Base-by-base conservation (phyloP, 2,888 invertebrate genomes). In the Ochropleura plecta region DNA sequence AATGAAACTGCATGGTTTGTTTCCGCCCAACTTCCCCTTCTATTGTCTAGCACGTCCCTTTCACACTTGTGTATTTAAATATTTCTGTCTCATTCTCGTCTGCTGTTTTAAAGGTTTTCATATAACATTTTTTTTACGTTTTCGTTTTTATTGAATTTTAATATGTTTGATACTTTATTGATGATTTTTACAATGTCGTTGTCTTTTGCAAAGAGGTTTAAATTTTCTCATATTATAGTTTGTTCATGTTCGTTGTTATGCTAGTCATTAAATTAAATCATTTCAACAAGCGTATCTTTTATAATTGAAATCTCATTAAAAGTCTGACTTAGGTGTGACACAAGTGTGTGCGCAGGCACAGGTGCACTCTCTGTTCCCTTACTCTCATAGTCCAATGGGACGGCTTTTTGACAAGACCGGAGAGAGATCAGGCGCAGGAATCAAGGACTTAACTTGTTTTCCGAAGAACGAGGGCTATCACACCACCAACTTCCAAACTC, bases 1-100 rank as follows among this genome's bases (percentile, higher is more conserved):
- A 91, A 90, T 90, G 88, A 90, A 90, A 91, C 89, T 90, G 89
- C 88, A 89, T 86, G 87, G 88, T 88, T 89, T 88, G 89, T 90
- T 91, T 90, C 89, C 90, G 85, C 81, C 88, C 85, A 87, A 88
- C 88, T 87, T 90, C 86, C 87, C 76, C 71, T 83, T 72, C 85
- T 83, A 88, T 90, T 90, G 86, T 89, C 79, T 76, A 10, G 16
- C 64, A 74, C 66, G 16, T 83, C 84, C 74, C 82, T 73, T 73
- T 88, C 76, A n/a, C 81, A 64, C 79, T 66, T 49, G 51, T 30
- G 55, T 53, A 18, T 49, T 20, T 49, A 42, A 18, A 53, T 83
- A 67, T 63, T 53, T 30, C 67, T 60, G 40, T 82, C 78, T 66
- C 68, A 8, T 40, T 75, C 18, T 20, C 8, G 65, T 82, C 71